A percentile compares a stretch with the other conserved stretches of the same genome.
Conservation (phyloP, 2,888 invertebrate species). For the Thecocarcelia acutangulata region DNA sequence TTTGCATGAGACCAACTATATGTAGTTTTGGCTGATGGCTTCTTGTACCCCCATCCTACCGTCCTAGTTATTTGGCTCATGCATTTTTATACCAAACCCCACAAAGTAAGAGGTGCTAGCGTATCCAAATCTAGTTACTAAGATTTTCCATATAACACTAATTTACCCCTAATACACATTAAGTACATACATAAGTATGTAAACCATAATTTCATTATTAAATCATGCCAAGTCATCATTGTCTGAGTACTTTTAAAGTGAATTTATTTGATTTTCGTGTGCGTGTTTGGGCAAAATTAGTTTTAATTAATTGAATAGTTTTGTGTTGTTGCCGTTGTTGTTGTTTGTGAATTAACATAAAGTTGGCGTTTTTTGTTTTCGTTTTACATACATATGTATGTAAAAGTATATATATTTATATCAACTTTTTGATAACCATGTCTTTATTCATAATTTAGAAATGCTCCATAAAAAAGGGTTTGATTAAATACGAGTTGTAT, state of each 20-base stretch:
- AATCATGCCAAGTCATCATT: conserved; percentile 24
- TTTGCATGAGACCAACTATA: too few relatives aligned
- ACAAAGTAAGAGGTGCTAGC: too few relatives aligned
- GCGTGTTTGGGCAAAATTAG: conserved; percentile 58
- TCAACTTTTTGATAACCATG: conserved; percentile 6
- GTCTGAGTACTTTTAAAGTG: conserved; percentile 1
- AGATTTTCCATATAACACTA: too few relatives aligned
- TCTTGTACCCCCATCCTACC: too few relatives aligned
- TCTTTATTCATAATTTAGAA: conserved; percentile 22
- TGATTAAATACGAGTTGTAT: too few relatives aligned
- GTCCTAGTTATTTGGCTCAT: too few relatives aligned
- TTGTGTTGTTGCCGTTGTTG: conserved; percentile 28
- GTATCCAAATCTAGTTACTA: too few relatives aligned
- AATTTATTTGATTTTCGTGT: conserved; percentile 50
- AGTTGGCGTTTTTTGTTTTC: conserved; percentile 27
- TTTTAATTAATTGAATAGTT: conserved; percentile 66
- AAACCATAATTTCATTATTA: conserved; percentile 10
- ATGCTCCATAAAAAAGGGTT: background rate
- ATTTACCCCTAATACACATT: too few relatives aligned
- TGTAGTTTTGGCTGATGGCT: too few relatives aligned
- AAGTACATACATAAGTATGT: background rate
- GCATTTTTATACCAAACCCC: too few relatives aligned
- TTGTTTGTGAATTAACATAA: conserved; percentile 54
- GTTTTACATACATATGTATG: too few relatives aligned
- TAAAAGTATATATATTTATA: background rate